A percentile compares a stretch with the other conserved stretches of the same genome.
phyloP scores from a whole-genome alignment of 2,888 invertebrate genomes.

The Meiosimyza platycephala region DNA sequence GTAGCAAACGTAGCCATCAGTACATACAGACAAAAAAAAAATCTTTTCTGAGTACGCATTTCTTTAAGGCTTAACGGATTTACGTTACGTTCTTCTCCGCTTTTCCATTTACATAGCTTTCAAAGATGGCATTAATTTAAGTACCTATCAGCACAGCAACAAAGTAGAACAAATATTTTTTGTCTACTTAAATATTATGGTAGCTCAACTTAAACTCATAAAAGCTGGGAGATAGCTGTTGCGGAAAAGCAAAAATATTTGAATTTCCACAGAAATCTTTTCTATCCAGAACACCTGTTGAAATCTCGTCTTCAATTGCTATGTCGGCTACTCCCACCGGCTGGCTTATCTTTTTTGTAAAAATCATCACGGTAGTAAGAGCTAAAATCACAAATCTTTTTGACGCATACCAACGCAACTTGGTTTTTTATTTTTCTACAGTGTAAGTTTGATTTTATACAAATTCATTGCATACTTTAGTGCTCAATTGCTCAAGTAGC shows the following conservation, averaged over 20 bases:
- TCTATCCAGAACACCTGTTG: neutral
- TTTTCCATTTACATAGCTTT: neutral
- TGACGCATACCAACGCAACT: neutral
- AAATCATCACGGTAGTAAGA: neutral
- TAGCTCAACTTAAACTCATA: no score
- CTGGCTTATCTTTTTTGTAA: neutral
- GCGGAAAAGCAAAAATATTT: neutral
- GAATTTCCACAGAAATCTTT: neutral
- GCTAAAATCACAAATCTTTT: neutral
- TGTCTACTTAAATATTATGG: neutral
- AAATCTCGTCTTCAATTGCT: no score
- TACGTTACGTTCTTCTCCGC: neutral
- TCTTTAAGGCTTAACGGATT: slow-evolving; percentile 7
- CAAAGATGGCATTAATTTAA: slow-evolving; percentile 19
- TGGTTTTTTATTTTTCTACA: neutral
- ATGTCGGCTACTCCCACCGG: neutral
- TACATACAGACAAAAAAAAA: neutral
- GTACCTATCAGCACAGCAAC: neutral
- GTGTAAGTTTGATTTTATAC: neutral
- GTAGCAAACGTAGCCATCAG: neutral
- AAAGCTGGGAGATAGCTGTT: no score
- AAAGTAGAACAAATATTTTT: neutral
- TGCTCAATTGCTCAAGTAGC: no score
- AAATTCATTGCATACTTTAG: slow-evolving; percentile 1
- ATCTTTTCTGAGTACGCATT: neutral